Conservation (phyloP, 2,797 vertebrate species). For the Microcaecilia unicolor region DNA sequence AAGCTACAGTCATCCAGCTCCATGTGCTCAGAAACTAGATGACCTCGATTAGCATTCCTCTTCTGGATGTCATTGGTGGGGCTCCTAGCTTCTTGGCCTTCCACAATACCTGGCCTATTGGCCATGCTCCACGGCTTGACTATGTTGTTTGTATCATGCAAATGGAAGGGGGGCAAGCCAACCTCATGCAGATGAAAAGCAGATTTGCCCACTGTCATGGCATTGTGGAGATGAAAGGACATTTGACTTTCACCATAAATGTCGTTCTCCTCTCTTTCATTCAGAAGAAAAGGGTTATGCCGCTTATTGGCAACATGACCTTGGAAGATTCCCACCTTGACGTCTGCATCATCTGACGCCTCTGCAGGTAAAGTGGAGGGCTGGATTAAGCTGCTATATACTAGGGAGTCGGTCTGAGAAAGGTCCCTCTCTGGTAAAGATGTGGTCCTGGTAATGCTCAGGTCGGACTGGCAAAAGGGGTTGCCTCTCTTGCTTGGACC, state of each 20-base stretch:
- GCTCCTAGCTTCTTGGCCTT: conserved; percentile 49
- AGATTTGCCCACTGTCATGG: conserved; percentile 33
- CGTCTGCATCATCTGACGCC: conserved; percentile 43
- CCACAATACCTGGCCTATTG: conserved; percentile 43
- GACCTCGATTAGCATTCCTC: conserved; percentile 24
- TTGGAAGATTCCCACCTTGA: conserved; percentile 30
- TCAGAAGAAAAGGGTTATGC: conserved; percentile 83
- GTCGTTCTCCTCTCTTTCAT: conserved; percentile 58
- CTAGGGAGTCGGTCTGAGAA: conserved; percentile 75
- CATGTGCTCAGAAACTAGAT: conserved; percentile 47
- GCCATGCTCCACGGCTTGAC: conserved; percentile 54
- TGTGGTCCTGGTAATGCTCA: conserved; percentile 67
- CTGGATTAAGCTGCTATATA: conserved; percentile 79
- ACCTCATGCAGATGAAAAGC: conserved; percentile 51
- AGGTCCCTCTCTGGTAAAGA: conserved; percentile 78
- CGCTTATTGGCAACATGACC: conserved; percentile 40
- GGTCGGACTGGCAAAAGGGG: conserved; percentile 73
- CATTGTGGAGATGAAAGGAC: conserved; percentile 73
- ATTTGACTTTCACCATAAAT: conserved; percentile 42
- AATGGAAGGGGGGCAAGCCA: conserved; percentile 42
- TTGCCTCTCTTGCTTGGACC: conserved; percentile 62
- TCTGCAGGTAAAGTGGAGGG: conserved; percentile 25
- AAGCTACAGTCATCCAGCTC: conserved; percentile 63
- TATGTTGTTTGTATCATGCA: conserved; percentile 29
- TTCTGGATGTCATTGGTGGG: conserved; percentile 35